Conservation (phyloP, 1,140 invertebrate species). For the Zaprionus kolodkinae region DNA sequence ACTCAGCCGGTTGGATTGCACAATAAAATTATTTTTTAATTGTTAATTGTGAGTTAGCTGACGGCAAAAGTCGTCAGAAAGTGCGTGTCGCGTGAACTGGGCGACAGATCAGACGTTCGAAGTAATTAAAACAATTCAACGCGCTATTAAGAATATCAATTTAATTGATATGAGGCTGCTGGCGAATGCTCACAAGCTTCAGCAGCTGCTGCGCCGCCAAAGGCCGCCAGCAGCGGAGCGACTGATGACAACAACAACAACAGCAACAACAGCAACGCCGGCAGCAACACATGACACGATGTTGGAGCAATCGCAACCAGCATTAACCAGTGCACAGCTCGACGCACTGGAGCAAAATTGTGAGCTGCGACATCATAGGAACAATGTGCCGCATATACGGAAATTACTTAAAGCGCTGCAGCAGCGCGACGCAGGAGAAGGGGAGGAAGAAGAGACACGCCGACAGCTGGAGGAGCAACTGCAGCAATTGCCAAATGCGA, state of each 20-base stretch:
- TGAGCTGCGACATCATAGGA: constrained; percentile 60
- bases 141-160: constrained; percentile 22
- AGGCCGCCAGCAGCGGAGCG: constrained; percentile 29
- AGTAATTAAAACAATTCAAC: constrained; percentile 38
- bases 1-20: constrained; percentile 28
- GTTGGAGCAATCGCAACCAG: constrained; percentile 28
- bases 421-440: constrained; percentile 1
- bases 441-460: neutral
- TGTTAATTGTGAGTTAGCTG: constrained; percentile 27
- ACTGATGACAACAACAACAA: constrained; percentile 24
- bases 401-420: constrained; percentile 44
- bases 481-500: constrained; percentile 90
- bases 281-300: constrained; percentile 28
- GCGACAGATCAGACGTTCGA: constrained; percentile 1
- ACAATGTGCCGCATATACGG: constrained; percentile 67
- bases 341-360: constrained; percentile 66
- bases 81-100: constrained; percentile 28
- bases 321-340: constrained; percentile 60
- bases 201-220: constrained; percentile 50
- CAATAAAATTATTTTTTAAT: constrained; percentile 42
- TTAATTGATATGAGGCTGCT: constrained; percentile 71
- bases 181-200: constrained; percentile 49
- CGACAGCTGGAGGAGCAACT: constrained; percentile 86
- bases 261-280: constrained; percentile 27
- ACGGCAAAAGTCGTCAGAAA: constrained; percentile 6